Percentiles rank a stretch among this genome's conserved stretches.
These are phyloP conservation scores for Diarsia brunnea DNA, from an alignment of 2,888 invertebrate genomes.

Conservation along the genomic window DNA sequence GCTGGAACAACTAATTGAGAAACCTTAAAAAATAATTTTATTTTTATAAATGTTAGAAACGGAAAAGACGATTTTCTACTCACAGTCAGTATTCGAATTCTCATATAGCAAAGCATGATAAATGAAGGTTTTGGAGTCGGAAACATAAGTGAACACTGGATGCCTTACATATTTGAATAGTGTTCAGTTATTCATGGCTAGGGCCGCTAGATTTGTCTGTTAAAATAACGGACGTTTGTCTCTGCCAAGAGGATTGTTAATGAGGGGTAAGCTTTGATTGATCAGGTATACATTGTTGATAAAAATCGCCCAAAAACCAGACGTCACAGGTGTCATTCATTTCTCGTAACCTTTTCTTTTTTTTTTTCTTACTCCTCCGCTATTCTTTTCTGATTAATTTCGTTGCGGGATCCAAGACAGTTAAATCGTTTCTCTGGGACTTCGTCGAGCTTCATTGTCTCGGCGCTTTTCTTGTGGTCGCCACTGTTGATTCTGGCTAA, in stretches of 20 bases:
- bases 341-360: no score
- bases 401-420: no score
- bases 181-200: constrained; percentile 48
- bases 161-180: constrained; percentile 49
- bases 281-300: neutral
- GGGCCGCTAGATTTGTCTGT: constrained; percentile 8
- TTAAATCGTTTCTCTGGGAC: no score
- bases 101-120: constrained; percentile 41
- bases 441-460: no score
- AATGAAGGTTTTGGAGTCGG: constrained; percentile 32
- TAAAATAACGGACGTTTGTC: constrained; percentile 9
- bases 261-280: neutral
- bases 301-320: neutral
- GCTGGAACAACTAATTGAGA: neutral
- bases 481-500: no score
- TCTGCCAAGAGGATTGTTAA: constrained; percentile 9
- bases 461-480: no score
- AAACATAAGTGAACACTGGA: constrained; percentile 48
- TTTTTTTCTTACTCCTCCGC: no score
- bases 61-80: neutral
- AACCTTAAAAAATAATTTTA: neutral
- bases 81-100: constrained; percentile 22
- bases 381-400: no score
- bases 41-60: constrained; percentile 8
- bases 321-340: no score